phyloP scores from a whole-genome alignment of 2,113 vertebrate genomes.

The Gadus chalcogrammus region DNA sequence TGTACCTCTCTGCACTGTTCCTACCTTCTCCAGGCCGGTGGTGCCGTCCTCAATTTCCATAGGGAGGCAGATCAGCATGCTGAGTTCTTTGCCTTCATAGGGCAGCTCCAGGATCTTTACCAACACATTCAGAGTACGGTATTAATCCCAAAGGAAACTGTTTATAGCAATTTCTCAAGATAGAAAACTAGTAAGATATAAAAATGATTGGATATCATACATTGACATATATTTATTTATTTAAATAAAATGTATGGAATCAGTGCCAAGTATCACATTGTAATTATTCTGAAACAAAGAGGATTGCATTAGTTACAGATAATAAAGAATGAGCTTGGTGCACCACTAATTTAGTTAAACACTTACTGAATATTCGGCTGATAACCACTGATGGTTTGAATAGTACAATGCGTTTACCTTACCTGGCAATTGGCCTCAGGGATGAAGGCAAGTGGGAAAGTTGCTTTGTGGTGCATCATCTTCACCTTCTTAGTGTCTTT shows the following conservation, averaged over 20 bases:
- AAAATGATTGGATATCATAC: too few species aligned
- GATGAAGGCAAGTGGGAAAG: constrained; percentile 72
- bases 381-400: not conserved
- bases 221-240: too few species aligned
- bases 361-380: not conserved
- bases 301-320: not conserved
- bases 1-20: not conserved
- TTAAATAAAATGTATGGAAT: too few species aligned
- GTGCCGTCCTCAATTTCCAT: constrained; percentile 75
- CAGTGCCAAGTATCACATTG: too few species aligned
- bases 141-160: too few species aligned
- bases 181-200: too few species aligned
- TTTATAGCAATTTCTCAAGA: too few species aligned
- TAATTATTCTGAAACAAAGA: constrained; percentile 7
- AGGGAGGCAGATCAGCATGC: constrained; percentile 91
- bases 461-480: constrained; percentile 82
- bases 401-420: not conserved
- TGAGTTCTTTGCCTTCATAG: constrained; percentile 85
- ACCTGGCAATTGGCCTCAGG: constrained; percentile 71
- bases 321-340: not conserved
- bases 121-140: too few species aligned
- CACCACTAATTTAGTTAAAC: not conserved
- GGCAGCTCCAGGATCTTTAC: constrained; percentile 84
- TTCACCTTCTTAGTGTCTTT: constrained; percentile 79
- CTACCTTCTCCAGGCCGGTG: constrained; percentile 87